Conservation (phyloP, 2,113 vertebrate species). For the Xenopus laevis region DNA sequence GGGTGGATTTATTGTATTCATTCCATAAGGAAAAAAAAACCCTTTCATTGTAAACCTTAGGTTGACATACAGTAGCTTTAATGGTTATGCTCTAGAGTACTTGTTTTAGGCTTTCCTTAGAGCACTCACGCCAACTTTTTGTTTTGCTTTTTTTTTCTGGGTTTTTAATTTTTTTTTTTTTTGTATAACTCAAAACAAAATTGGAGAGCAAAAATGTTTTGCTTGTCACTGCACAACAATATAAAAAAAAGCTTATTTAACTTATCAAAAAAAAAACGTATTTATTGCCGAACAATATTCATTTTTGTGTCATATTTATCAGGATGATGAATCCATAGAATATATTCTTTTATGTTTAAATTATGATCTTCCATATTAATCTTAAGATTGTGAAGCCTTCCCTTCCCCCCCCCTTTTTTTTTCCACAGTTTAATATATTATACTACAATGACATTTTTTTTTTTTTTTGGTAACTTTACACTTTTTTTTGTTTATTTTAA, state of each 20-base stretch:
- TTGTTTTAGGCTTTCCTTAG: constrained; percentile 69
- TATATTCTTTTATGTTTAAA: constrained; percentile 99
- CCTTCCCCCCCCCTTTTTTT: constrained; percentile 69
- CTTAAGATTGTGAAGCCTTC: constrained; percentile 99
- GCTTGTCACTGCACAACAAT: constrained; percentile 96
- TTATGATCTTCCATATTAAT: constrained; percentile 99
- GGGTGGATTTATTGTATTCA: constrained; percentile 79
- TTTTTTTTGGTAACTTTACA: too few species aligned
- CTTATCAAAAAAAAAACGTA: constrained; percentile 98
- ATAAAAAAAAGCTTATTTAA: constrained; percentile 96
- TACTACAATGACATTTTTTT: constrained; percentile 50
- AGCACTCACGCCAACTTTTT: constrained; percentile 78
- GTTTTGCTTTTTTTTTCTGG: constrained; percentile 77
- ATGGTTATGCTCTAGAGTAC: constrained; percentile 78
- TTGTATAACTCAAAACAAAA: constrained; percentile 83
- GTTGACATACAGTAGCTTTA: constrained; percentile 72
- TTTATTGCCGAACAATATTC: constrained; percentile 99
- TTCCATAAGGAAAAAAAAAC: constrained; percentile 72
- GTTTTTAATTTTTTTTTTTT: constrained; percentile 83
- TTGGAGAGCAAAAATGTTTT: constrained; percentile 85
- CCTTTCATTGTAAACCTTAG: constrained; percentile 67
- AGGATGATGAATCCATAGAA: constrained; percentile 99
- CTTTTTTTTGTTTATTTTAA: constrained; percentile 66
- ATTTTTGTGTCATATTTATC: constrained; percentile 99
- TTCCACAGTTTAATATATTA: constrained; percentile 99